Evolutionary conservation across 92 coral and sea anemone genomes (phyloP).

Genomic region (Phymanthus crucifer): DNA sequence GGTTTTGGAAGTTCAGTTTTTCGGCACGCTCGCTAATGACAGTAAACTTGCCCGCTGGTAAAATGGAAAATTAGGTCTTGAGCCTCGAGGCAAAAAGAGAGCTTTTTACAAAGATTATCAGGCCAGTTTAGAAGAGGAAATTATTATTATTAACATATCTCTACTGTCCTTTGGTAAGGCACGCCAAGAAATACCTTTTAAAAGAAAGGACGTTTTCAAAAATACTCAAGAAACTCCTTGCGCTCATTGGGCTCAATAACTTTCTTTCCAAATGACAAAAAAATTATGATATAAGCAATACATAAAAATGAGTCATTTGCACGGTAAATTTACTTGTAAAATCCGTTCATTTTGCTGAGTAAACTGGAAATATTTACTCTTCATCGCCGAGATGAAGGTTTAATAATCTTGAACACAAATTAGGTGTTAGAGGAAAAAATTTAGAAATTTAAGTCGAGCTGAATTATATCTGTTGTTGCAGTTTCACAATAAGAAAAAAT

Average conservation of each 20-base stretch:
- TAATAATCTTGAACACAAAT: neutral
- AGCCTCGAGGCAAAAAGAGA: constrained; percentile 24
- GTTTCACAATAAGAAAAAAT: neutral
- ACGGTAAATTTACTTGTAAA: neutral
- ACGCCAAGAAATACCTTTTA: neutral
- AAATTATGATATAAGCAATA: neutral
- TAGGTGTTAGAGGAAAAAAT: neutral
- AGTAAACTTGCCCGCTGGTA: constrained; percentile 15
- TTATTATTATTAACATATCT: neutral
- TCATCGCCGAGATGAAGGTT: neutral
- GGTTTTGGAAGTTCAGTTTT: neutral
- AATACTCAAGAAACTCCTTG: neutral
- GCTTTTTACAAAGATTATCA: constrained; percentile 26
- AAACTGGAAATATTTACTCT: neutral
- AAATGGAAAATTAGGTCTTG: constrained; percentile 30
- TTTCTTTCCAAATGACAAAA: neutral
- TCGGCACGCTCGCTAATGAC: constrained; percentile 34
- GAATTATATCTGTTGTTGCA: neutral
- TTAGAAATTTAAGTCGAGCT: neutral
- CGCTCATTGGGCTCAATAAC: neutral
- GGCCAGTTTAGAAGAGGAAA: constrained; percentile 29
- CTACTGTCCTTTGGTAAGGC: neutral
- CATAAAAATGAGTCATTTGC: neutral
- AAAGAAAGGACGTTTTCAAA: neutral
- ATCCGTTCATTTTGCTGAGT: neutral